Evolutionary conservation across 2,888 invertebrate genomes (phyloP), one percentile per base, ranked within the genome.

Genomic region (Anorthoa munda): DNA sequence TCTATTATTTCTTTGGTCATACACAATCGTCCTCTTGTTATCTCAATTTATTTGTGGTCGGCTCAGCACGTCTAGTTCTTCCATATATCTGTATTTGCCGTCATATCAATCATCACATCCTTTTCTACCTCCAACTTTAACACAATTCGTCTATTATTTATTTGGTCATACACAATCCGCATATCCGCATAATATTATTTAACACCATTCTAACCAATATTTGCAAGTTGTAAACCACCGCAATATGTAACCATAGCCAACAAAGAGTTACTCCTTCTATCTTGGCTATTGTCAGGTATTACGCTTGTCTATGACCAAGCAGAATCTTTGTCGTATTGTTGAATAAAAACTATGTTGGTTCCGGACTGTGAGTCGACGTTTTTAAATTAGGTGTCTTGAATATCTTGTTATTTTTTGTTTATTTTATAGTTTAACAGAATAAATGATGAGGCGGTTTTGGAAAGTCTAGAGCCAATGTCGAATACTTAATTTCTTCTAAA

Each of bases 301-400:
- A 56, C 51, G 26, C 46, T 39, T 58, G 56, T 75, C 50, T 58
- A 58, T 77, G 71, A 74, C 64, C 26, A 50, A 61, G 68, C 75
- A 50, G 4, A 51, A 45, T 73, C 58, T 71, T 71, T 76, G 71
- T 71, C 45, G 31, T 18, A 75, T 73, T 79, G 60, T 73, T 75
- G 5, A 18, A 61, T n/a, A 60, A 68, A 73, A 79, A 45, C 26
- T 39, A 15, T n/a, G n/a, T 58, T 23, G 48, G 63, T 77, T 82
- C 84, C 82, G 80, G 75, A 26, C 53, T 18, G 21, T 55, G 58
- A 66, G 45, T 26, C 66, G 58, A 17, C 66, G 39, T 64, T 72
- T 63, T 26, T 15, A 50, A 45, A 23, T 66, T 51, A 23, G 23
- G 21, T 58, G 13, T 18, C 45, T 64, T 2, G 15, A 51, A 31